These are phyloP conservation scores for Pelochelys cantorii DNA, from an alignment of 2,797 vertebrate genomes.

Conservation along the genomic window DNA sequence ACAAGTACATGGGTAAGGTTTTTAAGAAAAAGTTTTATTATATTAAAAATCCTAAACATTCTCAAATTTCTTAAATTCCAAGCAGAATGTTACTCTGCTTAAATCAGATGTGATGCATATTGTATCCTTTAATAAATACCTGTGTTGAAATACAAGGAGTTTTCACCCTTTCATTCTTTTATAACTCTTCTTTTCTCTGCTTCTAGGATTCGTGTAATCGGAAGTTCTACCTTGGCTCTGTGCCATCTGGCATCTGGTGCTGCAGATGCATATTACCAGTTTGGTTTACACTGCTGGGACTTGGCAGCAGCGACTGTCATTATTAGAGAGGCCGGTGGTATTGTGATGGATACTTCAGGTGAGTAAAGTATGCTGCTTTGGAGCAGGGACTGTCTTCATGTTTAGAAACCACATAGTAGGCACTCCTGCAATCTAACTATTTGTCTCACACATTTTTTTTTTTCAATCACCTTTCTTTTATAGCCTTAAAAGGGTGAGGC, in stretches of 20 bases:
- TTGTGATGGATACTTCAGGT: conserved; percentile 90
- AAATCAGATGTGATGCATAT: rapidly evolving
- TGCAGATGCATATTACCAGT: conserved; percentile 89
- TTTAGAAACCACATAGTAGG: background rate
- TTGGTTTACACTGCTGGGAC: conserved; percentile 91
- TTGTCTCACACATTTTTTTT: background rate
- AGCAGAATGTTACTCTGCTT: background rate
- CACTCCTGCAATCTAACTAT: background rate
- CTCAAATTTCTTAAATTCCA: background rate
- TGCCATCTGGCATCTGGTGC: conserved; percentile 85
- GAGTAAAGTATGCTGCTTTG: conserved; percentile 40
- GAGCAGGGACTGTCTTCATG: background rate
- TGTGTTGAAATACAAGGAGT: background rate
- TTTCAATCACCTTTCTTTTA: background rate
- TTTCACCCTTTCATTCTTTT: background rate
- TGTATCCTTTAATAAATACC: rapidly evolving
- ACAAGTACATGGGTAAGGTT: conserved; percentile 86
- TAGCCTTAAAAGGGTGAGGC: background rate
- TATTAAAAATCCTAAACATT: background rate
- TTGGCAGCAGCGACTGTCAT: conserved; percentile 88
- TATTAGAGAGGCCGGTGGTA: conserved; percentile 87
- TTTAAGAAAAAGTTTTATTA: background rate
- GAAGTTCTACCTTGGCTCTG: conserved; percentile 87
- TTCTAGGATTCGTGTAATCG: conserved; percentile 87
- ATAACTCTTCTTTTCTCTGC: background rate